phyloP scores from a whole-genome alignment of 2,113 vertebrate genomes.

The Lynx canadensis region DNA sequence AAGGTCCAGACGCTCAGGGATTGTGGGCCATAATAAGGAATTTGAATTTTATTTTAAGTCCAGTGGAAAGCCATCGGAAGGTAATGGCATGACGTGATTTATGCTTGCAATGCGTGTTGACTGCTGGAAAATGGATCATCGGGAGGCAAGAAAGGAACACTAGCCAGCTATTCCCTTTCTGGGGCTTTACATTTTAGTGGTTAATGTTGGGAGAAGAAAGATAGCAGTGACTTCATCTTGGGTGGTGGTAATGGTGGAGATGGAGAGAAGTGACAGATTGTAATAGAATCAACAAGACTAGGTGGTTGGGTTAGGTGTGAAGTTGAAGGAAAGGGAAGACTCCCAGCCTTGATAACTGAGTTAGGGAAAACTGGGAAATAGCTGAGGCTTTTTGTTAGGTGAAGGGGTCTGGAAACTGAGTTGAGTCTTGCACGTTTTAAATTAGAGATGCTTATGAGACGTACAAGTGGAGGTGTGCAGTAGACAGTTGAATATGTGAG shows the following conservation, averaged over 20 bases:
- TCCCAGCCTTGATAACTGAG: neutral
- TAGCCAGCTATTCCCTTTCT: neutral
- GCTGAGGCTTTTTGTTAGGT: neutral
- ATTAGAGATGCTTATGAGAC: neutral
- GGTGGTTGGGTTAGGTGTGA: neutral
- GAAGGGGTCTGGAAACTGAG: neutral
- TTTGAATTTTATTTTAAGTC: constrained; percentile 48
- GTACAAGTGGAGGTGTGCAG: neutral
- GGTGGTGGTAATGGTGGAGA: neutral
- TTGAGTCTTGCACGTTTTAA: neutral
- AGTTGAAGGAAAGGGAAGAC: neutral
- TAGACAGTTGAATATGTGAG: neutral
- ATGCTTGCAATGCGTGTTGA: neutral
- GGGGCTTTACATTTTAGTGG: neutral
- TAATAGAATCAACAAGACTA: neutral
- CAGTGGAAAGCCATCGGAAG: neutral
- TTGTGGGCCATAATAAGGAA: neutral
- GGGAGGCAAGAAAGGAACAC: neutral
- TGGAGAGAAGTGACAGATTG: neutral
- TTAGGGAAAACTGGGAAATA: neutral
- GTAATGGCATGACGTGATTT: neutral
- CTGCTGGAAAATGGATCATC: neutral
- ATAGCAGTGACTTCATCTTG: neutral
- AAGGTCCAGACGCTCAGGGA: neutral
- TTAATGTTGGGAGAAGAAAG: neutral